A percentile compares a stretch with the other conserved stretches of the same genome.
Conservation (phyloP, 1,140 invertebrate species). For the Macrotrachela quadricornifera region DNA sequence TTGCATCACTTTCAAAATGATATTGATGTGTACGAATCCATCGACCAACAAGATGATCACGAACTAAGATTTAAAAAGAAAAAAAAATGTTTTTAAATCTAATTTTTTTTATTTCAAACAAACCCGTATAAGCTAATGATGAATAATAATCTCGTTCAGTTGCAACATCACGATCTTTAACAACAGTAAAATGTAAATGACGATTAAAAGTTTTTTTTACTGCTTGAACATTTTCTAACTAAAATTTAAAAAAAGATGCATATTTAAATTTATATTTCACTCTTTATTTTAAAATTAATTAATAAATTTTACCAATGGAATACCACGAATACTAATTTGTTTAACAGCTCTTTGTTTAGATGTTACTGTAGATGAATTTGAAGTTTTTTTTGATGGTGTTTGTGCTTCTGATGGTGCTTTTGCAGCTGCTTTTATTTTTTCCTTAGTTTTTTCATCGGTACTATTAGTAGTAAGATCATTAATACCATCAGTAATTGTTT, state of each 20-base stretch:
- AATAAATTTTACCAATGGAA: constrained; percentile 48
- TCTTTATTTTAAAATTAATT: too few species aligned
- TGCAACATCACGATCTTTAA: constrained; percentile 95
- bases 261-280: too few species aligned
- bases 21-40: constrained; percentile 98
- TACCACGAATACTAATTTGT: constrained; percentile 91
- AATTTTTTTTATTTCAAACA: too few species aligned
- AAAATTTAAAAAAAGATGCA: too few species aligned
- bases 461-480: too few species aligned
- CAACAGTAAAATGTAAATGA: constrained; percentile 90
- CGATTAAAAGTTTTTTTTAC: constrained; percentile 96
- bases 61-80: constrained; percentile 33
- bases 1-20: constrained; percentile 97
- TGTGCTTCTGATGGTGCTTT: too few species aligned
- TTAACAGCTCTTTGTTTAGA: constrained; percentile 33
- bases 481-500: too few species aligned
- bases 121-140: constrained; percentile 64
- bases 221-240: constrained; percentile 62
- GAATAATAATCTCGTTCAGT: constrained; percentile 91
- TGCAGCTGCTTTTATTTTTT: too few species aligned
- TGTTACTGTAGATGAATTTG: too few species aligned
- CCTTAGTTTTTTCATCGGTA: too few species aligned
- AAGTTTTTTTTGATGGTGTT: too few species aligned
- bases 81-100: too few species aligned
- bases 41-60: constrained; percentile 84